A percentile compares a stretch with the other conserved stretches of the same genome.
phyloP scores from a whole-genome alignment of 2,888 invertebrate genomes.

The Argynnis bischoffii region DNA sequence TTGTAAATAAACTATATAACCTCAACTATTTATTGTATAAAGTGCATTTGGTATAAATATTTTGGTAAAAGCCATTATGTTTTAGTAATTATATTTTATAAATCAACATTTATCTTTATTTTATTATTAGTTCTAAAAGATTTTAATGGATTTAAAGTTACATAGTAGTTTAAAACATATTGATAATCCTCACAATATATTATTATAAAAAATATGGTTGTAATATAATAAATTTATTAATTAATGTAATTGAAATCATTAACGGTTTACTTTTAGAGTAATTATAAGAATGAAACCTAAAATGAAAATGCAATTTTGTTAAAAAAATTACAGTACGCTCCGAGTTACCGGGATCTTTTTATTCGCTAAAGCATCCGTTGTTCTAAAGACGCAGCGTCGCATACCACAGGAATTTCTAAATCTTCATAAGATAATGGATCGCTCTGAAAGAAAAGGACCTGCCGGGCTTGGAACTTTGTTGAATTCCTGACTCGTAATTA shows the following conservation, averaged over 20 bases:
- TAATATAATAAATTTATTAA: too few relatives aligned
- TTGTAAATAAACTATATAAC: background rate
- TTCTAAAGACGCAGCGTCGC: constrained; percentile 46
- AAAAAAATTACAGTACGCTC: constrained; percentile 38
- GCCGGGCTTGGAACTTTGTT: constrained; percentile 77
- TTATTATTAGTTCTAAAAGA: too few relatives aligned
- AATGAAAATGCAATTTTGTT: constrained; percentile 31
- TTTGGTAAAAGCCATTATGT: too few relatives aligned
- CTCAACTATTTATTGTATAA: background rate
- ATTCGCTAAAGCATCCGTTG: constrained; percentile 42
- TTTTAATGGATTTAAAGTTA: too few relatives aligned
- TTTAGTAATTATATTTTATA: too few relatives aligned
- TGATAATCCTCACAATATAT: too few relatives aligned
- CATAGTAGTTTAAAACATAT: too few relatives aligned
- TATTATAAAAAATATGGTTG: too few relatives aligned
- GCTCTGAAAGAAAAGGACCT: constrained; percentile 78
- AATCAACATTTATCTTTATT: too few relatives aligned
- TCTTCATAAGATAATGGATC: constrained; percentile 82
- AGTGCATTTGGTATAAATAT: background rate
- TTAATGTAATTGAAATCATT: too few relatives aligned
- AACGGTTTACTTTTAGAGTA: background rate
- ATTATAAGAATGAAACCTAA: background rate
- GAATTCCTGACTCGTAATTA: constrained; percentile 83
- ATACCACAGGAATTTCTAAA: constrained; percentile 79
- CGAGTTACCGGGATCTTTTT: constrained; percentile 35